Conservation (phyloP, 2,113 vertebrate genomes). For the Microtus richardsoni region DNA sequence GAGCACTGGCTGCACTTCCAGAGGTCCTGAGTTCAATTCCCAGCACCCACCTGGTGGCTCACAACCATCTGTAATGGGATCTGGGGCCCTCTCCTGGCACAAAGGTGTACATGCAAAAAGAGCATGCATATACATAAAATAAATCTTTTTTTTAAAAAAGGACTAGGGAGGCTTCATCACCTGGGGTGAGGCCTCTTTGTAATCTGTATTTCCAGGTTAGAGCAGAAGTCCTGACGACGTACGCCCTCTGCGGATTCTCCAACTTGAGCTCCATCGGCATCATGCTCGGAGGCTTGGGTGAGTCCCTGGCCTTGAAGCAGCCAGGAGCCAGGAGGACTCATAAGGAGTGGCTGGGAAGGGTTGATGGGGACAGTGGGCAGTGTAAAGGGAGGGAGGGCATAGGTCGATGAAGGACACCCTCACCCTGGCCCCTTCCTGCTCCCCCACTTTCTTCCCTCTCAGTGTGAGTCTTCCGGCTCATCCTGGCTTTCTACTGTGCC, state of each 20-base stretch:
- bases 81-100: too few relatives aligned
- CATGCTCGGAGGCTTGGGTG: constrained; percentile 94
- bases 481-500: accelerated
- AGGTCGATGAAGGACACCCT: neutral
- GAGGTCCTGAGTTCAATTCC: too few relatives aligned
- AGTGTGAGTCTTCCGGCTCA: neutral
- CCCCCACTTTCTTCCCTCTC: neutral
- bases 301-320: constrained; percentile 73
- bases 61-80: too few relatives aligned
- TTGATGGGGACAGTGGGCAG: neutral
- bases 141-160: too few relatives aligned
- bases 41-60: too few relatives aligned
- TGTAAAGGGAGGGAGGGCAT: neutral
- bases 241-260: constrained; percentile 95
- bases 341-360: neutral
- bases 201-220: constrained; percentile 86
- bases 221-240: constrained; percentile 93
- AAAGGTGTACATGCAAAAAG: too few relatives aligned
- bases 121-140: too few relatives aligned
- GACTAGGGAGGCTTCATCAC: neutral
- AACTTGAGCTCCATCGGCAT: constrained; percentile 96
- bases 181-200: neutral
- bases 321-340: neutral
- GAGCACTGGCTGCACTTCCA: too few relatives aligned
- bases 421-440: neutral